Conservation (phyloP, 2,888 invertebrate species). For the Nomada flava region DNA sequence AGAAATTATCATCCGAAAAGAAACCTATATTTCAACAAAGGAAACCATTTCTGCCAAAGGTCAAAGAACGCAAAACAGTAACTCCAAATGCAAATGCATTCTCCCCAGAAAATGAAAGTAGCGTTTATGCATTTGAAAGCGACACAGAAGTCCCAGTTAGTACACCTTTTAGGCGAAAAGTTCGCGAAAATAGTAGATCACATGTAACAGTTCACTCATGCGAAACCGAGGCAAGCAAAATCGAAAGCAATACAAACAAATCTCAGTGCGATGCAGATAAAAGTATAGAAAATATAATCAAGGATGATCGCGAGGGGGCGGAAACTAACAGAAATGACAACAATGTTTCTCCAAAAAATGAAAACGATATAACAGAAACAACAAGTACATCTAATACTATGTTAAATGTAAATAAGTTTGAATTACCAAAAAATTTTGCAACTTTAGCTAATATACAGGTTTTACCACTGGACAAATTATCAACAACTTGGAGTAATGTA, state of each 20-base stretch:
- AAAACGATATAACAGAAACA: constrained; percentile 57
- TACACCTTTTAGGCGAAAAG: constrained; percentile 85
- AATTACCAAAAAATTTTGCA: constrained; percentile 79
- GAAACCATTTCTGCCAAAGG: constrained; percentile 86
- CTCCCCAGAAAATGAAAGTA: constrained; percentile 89
- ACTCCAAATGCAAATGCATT: constrained; percentile 86
- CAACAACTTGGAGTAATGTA: constrained; percentile 81
- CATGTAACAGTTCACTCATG: constrained; percentile 14
- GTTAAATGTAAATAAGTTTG: constrained; percentile 71
- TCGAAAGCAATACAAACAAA: constrained; percentile 16
- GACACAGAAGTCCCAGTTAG: constrained; percentile 87
- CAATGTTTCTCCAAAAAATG: constrained; percentile 25
- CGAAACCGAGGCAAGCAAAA: constrained; percentile 8
- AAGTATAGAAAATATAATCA: constrained; percentile 17
- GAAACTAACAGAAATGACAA: constrained; percentile 27
- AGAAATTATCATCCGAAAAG: constrained; percentile 72
- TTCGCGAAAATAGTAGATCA: constrained; percentile 73
- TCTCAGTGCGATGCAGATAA: constrained; percentile 14
- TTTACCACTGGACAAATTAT: constrained; percentile 80
- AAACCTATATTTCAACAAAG: constrained; percentile 84
- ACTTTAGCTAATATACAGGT: constrained; percentile 79
- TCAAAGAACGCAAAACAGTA: constrained; percentile 84
- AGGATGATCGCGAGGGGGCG: constrained; percentile 32
- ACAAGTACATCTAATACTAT: constrained; percentile 34
- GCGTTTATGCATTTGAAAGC: constrained; percentile 90